Conservation (phyloP, 1,140 invertebrate species). For the Reticulitermes speratus region DNA sequence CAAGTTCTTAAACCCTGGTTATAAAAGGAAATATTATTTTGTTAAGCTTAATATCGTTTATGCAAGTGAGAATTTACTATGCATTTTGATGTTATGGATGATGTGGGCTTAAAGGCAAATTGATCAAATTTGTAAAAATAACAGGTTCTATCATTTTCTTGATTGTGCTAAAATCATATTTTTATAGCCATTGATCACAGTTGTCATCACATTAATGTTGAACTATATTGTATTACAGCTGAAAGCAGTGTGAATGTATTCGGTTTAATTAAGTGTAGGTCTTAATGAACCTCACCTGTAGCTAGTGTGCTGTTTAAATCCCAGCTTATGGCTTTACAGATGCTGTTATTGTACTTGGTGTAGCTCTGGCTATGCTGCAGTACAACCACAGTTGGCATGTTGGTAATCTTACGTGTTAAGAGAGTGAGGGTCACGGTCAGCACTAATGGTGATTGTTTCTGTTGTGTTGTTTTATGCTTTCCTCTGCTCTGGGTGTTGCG, state of each 20-base stretch:
- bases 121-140: no score
- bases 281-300: neutral
- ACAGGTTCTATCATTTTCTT: no score
- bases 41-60: no score
- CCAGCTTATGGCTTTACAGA: neutral
- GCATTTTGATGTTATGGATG: no score
- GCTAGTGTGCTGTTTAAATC: neutral
- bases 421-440: neutral
- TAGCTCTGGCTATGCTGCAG: neutral
- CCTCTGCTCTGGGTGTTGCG: neutral
- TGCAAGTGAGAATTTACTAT: no score
- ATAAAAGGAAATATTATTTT: no score
- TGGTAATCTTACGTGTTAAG: neutral
- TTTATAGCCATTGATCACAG: no score
- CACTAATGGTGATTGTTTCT: slow-evolving; percentile 21
- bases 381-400: neutral
- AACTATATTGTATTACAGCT: no score
- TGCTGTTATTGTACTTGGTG: neutral
- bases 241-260: neutral
- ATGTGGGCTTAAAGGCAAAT: no score
- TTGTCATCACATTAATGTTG: no score
- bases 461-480: slow-evolving; percentile 12
- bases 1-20: no score
- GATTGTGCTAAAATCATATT: no score
- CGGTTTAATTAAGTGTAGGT: neutral